A percentile compares a stretch with the other conserved stretches of the same genome.
Conservation (phyloP, 2,888 invertebrate genomes). For the Andricus quercusramuli region DNA sequence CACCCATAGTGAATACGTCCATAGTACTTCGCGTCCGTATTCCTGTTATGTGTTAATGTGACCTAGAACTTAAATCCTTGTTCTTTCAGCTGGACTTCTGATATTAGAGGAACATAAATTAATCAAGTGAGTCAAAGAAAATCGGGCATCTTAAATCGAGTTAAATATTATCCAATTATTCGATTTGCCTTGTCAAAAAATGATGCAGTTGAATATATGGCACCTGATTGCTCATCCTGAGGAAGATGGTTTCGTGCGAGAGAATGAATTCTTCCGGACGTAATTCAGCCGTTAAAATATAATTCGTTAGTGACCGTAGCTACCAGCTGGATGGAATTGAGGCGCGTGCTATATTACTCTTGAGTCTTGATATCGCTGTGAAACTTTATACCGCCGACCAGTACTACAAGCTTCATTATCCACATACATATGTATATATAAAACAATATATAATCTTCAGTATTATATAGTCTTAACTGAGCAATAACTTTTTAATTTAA, state of each 20-base stretch:
- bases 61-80: no score
- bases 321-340: constrained; percentile 68
- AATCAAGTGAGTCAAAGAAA: not conserved
- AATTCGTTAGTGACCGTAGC: constrained; percentile 59
- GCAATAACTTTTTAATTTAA: not conserved
- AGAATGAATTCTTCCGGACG: constrained; percentile 67
- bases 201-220: not conserved
- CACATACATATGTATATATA: constrained; percentile 11
- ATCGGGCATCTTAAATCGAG: not conserved
- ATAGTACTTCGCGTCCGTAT: no score
- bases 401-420: constrained; percentile 49
- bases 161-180: not conserved
- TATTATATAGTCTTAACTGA: not conserved
- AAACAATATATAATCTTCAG: constrained; percentile 10
- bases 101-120: not conserved
- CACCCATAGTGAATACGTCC: no score
- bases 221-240: constrained; percentile 9
- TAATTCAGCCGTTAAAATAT: constrained; percentile 53
- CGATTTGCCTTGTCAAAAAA: not conserved
- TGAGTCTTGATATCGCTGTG: constrained; percentile 70
- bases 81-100: no score
- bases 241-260: constrained; percentile 11
- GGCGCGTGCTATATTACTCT: constrained; percentile 69
- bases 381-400: constrained; percentile 66
- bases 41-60: no score